Evolutionary conservation across 2,797 vertebrate genomes (phyloP), one percentile per base, ranked within the genome.

Genomic region (Poecile montanus): DNA sequence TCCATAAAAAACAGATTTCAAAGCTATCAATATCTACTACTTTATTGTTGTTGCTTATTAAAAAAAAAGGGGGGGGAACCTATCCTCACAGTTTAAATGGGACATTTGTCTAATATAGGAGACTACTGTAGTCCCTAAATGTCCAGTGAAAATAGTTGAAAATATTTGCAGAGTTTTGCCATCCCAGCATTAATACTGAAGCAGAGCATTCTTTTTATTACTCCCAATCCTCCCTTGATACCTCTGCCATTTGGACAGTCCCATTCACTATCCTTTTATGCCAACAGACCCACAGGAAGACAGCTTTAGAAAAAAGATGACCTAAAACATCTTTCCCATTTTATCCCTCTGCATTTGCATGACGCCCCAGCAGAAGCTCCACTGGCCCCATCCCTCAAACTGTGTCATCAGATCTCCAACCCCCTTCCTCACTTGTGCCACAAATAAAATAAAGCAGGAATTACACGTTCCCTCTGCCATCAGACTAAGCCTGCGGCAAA

Each of bases 401-500:
- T 58, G 45, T 67, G 18, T 48, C 16, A 2, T 68, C 57, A 74
- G 9, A 81, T 68, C 50, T 68, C 78, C 7, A 3, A 66, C 36
- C 57, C 48, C 40, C 56, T 88, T 82, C 63, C 84, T 91, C 75
- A 40, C 72, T 72, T 47, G 10, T 2, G 6, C 54, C 56, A 58
- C 91, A 89, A 77, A 85, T 79, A 63, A 94, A 93, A 92, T 88
- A 76, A 88, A 82, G 87, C 20, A 7, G 81, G 94, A 96, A 96
- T 96, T 94, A 91, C 25, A 68, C 9, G 6, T 84, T 95, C 93
- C 70, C 73, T 91, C 89, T 93, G 87, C 83, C 89, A 96, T 91
- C 85, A 96, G 93, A 95, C 93, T 95, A 94, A 94, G 95, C 96
- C 94, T 92, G 88, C 30, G 23, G 94, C 96, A 97, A 96, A 96